Evolutionary conservation across 2,888 invertebrate genomes (phyloP).

Genomic region (Arctia plantaginis): DNA sequence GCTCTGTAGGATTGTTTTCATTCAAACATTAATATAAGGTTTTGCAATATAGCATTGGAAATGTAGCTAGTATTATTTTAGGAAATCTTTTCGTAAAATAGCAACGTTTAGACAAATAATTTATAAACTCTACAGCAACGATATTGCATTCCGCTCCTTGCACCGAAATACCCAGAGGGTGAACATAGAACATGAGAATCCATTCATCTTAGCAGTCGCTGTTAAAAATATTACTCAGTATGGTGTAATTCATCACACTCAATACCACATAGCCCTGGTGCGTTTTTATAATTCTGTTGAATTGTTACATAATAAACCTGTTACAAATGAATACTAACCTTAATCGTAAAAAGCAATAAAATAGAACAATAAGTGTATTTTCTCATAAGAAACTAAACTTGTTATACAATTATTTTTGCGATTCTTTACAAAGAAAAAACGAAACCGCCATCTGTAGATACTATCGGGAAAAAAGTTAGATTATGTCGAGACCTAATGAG

Average conservation of each 20-base stretch:
- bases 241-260: background rate
- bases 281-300: background rate
- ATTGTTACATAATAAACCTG: background rate
- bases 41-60: background rate
- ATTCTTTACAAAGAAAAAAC: conserved; percentile 7
- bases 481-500: conserved; percentile 54
- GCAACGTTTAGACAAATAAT: background rate
- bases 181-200: background rate
- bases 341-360: background rate
- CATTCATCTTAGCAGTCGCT: background rate
- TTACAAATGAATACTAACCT: background rate
- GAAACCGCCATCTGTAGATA: conserved; percentile 5
- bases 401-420: conserved; percentile 11
- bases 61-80: no score
- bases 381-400: conserved; percentile 22
- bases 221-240: background rate
- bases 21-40: background rate
- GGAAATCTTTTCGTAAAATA: no score
- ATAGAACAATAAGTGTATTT: background rate
- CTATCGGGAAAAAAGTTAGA: conserved; percentile 50
- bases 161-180: background rate
- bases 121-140: background rate
- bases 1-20: background rate
- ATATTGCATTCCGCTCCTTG: background rate
- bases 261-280: background rate